Conservation (phyloP, 1,140 invertebrate genomes). For the Triops cancriformis region DNA sequence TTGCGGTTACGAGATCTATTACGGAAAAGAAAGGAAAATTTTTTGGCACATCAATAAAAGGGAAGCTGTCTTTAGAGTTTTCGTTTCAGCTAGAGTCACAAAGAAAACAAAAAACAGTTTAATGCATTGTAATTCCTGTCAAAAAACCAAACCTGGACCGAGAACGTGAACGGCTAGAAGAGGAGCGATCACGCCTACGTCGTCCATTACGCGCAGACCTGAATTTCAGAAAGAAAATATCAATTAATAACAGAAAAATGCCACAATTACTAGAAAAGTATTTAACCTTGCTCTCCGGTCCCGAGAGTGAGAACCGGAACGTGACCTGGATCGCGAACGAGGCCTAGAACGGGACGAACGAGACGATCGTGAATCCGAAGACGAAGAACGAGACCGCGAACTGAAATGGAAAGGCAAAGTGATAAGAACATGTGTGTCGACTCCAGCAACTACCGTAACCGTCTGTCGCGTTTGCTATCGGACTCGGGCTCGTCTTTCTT, state of each 20-base stretch:
- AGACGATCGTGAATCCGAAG: constrained; percentile 20
- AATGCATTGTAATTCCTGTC: not conserved
- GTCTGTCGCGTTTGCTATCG: not conserved
- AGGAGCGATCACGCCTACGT: not conserved
- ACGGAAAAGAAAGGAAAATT: not conserved
- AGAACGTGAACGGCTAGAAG: constrained; percentile 23
- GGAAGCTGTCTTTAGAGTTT: not conserved
- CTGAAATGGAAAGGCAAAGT: constrained; percentile 15
- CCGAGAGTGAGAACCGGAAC: constrained; percentile 20
- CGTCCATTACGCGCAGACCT: constrained; percentile 16
- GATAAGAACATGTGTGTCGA: not conserved
- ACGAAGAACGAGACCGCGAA: constrained; percentile 15
- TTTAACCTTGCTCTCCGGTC: not conserved
- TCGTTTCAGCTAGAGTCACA: not conserved
- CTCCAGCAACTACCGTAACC: constrained; percentile 5
- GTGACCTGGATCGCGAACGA: constrained; percentile 4
- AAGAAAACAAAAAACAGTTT: not conserved
- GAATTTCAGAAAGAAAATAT: not conserved
- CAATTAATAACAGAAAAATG: not conserved
- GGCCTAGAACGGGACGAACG: constrained; percentile 22
- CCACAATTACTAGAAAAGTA: no score
- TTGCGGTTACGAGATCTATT: not conserved
- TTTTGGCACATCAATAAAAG: not conserved
- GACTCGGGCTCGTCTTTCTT: constrained; percentile 25
- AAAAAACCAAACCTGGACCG: constrained; percentile 26